These are phyloP conservation scores for Heteromormyrus szaboi DNA, from an alignment of 2,797 vertebrate genomes.

Conservation along the genomic window DNA sequence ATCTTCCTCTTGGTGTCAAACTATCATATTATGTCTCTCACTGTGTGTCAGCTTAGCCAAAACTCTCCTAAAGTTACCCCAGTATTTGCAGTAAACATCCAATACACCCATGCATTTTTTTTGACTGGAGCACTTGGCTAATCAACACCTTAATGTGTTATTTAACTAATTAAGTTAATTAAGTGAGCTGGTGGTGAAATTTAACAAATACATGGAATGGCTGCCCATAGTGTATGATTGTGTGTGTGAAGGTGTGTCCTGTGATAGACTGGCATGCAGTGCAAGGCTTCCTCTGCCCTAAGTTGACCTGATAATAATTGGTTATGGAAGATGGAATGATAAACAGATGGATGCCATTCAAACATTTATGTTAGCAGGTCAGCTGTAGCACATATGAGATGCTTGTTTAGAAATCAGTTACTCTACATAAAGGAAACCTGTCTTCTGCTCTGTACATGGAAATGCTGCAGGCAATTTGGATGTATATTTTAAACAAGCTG, in stretches of 20 bases:
- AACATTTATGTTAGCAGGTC: neutral
- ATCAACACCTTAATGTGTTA: neutral
- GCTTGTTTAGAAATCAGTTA: neutral
- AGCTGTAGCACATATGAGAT: neutral
- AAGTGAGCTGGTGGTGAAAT: neutral
- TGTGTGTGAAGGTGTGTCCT: neutral
- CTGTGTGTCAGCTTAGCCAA: neutral
- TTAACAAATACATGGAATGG: neutral
- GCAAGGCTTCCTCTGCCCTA: neutral
- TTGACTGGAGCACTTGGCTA: neutral
- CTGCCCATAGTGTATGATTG: neutral
- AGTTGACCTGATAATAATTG: neutral
- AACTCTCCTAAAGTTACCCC: neutral
- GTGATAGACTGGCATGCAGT: neutral
- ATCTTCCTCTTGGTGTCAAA: neutral
- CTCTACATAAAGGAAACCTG: neutral
- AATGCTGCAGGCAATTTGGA: neutral
- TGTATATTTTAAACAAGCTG: neutral
- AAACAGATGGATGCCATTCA: neutral
- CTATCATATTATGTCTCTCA: neutral
- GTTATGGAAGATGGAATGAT: neutral
- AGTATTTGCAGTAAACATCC: neutral
- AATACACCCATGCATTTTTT: neutral
- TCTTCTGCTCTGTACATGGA: neutral
- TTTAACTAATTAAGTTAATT: neutral